Base-by-base conservation (phyloP, 2,797 vertebrate genomes). In the Sebastes oblongus region DNA sequence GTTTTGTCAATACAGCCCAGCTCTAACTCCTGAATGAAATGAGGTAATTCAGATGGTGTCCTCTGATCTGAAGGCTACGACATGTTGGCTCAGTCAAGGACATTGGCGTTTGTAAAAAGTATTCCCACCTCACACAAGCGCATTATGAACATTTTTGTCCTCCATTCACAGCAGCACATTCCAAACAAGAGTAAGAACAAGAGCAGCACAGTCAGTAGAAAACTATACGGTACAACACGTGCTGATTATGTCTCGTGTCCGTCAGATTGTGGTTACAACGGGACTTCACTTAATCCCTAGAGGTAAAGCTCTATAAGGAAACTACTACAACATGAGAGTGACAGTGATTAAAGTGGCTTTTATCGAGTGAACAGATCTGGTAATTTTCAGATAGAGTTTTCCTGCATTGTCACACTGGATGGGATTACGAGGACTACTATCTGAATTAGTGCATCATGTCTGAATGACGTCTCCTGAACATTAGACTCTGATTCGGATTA, bases 121-220 rank as follows among this genome's bases (percentile, higher is more conserved):
- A 59, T 50, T 75, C 30, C 34, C 60, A 39, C 7, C 39, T n/a
- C 20, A 70, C 8, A 36, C 3, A 24, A 78, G 8, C 9, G 5
- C 50, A 71, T 30, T 3, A 30, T 69, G 27, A 55, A 68, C 22
- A 50, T 66, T 27, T 83, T 69, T 20, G 42, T 61, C 29, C 24
- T 50, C 9, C 73, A 54, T 73, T 72, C 76, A 46, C 73, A 68
- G 46, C 18, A 50, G 24, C 82, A 83, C 78, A 82, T 79, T 86
- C 75, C 81, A 42, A 32, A 36, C 66, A 27, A 66, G 64, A 73
- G 58, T 18, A 56, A 66, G 64, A 86, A 82, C 66, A 85, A 68
- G 64, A 69, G 4, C 30, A 50, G 72, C 77, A 42, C 2, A 80
- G 86, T 82, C 72, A 62, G 70, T 8, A 10, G 66, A n/a, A 61